Evolutionary conservation across 2,797 vertebrate species (phyloP).

Genomic region (Pitangus sulphuratus): DNA sequence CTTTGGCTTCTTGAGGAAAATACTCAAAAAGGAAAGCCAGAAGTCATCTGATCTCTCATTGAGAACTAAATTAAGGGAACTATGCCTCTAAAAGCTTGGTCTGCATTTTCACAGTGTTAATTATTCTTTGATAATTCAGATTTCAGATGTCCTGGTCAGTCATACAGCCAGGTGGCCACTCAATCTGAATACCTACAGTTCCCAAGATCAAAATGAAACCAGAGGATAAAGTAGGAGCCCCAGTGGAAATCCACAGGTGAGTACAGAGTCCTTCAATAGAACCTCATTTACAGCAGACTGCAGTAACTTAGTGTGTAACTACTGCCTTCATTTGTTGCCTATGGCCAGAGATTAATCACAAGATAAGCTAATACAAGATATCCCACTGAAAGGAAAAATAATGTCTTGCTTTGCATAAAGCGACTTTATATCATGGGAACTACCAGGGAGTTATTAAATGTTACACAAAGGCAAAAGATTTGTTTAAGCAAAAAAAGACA

Average conservation of each 20-base stretch:
- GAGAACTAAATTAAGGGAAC: background rate
- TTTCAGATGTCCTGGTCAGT: background rate
- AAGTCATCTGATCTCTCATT: background rate
- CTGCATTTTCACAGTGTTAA: background rate
- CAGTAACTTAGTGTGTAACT: background rate
- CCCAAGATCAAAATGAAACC: background rate
- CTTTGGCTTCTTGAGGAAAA: background rate
- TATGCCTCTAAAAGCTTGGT: background rate
- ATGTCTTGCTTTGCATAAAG: background rate
- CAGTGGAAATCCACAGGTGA: rapidly evolving
- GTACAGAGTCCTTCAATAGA: background rate
- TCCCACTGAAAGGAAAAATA: background rate
- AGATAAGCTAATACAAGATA: background rate
- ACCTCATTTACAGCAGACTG: background rate
- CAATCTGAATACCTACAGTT: background rate
- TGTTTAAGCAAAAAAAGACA: background rate
- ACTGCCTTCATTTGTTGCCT: background rate
- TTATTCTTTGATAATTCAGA: background rate
- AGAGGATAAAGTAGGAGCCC: background rate
- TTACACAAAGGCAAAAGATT: background rate
- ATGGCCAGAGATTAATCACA: background rate
- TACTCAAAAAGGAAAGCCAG: background rate
- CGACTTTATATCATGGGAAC: background rate
- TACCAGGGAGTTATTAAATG: background rate
- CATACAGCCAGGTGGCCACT: background rate